A percentile compares a stretch with the other conserved stretches of the same genome.
Conservation (phyloP, 2,888 invertebrate genomes). For the Microctonus hyperodae region DNA sequence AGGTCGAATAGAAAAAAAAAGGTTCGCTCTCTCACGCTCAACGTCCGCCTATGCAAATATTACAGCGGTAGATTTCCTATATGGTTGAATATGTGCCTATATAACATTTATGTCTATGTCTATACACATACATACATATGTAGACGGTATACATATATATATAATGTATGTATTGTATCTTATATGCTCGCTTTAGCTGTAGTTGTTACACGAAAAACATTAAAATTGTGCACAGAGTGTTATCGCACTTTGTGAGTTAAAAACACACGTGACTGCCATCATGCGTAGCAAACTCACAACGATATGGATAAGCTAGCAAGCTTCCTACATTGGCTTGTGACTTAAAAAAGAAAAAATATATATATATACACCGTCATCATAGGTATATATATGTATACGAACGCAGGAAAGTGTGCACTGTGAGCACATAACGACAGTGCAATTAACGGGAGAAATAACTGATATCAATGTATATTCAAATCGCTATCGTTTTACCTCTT, state of each 20-base stretch:
- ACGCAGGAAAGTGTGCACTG: too few relatives aligned
- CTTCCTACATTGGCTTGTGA: constrained; percentile 14
- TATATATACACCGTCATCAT: too few relatives aligned
- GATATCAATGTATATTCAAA: not conserved
- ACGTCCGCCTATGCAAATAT: constrained; percentile 31
- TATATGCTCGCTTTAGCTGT: not conserved
- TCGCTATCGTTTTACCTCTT: too few relatives aligned
- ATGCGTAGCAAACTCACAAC: constrained; percentile 46
- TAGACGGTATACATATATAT: not conserved
- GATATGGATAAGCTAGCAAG: constrained; percentile 57
- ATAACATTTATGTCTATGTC: too few relatives aligned
- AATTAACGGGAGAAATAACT: not conserved
- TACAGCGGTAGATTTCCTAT: constrained; percentile 3
- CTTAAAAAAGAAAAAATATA: too few relatives aligned
- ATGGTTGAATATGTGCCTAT: not conserved
- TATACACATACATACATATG: too few relatives aligned
- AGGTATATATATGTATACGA: too few relatives aligned
- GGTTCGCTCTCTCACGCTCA: constrained; percentile 54
- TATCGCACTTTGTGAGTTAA: constrained; percentile 6
- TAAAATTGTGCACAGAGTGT: not conserved
- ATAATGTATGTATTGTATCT: not conserved
- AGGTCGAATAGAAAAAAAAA: constrained; percentile 41
- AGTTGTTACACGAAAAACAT: not conserved
- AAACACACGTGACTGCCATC: constrained; percentile 44
- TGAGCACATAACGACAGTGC: not conserved